Evolutionary conservation across 1,140 invertebrate genomes (phyloP).

Genomic region (Scaptodrosophila lebanonensis): DNA sequence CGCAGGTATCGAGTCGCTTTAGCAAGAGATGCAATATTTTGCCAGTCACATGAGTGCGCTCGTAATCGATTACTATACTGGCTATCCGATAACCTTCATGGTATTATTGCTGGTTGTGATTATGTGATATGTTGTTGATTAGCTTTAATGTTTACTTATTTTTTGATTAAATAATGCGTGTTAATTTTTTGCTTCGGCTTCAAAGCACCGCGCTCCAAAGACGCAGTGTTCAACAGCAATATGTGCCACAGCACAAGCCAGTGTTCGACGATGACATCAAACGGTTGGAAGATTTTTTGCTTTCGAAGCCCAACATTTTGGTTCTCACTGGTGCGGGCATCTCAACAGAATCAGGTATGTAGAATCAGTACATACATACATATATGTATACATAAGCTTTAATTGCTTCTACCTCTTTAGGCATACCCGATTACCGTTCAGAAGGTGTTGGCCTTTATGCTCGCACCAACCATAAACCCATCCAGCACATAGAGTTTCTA

Average conservation of each 20-base stretch:
- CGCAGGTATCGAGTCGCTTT: constrained; percentile 9
- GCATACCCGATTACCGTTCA: constrained; percentile 96
- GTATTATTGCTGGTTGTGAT: too few species aligned
- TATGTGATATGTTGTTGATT: not conserved
- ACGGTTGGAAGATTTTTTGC: constrained; percentile 83
- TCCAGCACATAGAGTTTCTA: constrained; percentile 92
- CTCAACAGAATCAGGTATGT: constrained; percentile 91
- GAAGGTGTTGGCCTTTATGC: constrained; percentile 95
- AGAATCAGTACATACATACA: not conserved
- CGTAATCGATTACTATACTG: not conserved
- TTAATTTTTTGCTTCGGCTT: constrained; percentile 35
- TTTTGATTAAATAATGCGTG: constrained; percentile 37
- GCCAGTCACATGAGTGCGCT: not conserved
- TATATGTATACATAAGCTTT: not conserved
- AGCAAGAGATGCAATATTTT: too few species aligned
- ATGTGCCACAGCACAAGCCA: constrained; percentile 86
- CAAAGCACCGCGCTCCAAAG: constrained; percentile 14
- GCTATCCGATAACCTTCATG: too few species aligned
- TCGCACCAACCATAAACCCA: constrained; percentile 87
- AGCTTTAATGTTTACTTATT: not conserved
- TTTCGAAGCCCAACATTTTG: constrained; percentile 81
- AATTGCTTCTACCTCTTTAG: constrained; percentile 76
- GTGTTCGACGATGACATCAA: constrained; percentile 81
- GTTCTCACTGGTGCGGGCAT: constrained; percentile 95
- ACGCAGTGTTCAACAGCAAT: constrained; percentile 71